Base-by-base conservation (phyloP, 1,140 invertebrate genomes). In the Trichomalopsis sarcophagae region DNA sequence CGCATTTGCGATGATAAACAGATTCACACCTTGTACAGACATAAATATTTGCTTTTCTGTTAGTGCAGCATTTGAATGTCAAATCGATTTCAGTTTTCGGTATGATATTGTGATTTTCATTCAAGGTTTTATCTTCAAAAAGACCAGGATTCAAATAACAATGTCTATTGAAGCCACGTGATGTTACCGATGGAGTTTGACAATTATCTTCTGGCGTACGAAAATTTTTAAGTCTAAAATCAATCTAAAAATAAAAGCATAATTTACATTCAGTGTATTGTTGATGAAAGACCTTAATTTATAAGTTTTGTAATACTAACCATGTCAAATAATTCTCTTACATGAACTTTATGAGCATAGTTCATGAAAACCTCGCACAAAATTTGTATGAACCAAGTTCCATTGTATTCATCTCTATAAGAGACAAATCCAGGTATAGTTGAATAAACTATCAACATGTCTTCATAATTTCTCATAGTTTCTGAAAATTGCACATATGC, bases 361-460 rank as follows among this genome's bases (percentile, higher is more conserved):
- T 95, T 93, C 92, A 96, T 96, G 89, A 97, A 96, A 85, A 95
- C 94, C 88, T 96, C 93, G 91, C 96, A 97, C 74, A 97, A 92
- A 83, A 94, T 93, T 89, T 97, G 95, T 79, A 97, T 96, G 88
- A 96, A 97, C 96, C 96, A 97, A 82, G 96, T 96, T 14, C 97
- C 97, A 30, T 88, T 89, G 13, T 89, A 84, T 0, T 86, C 88
- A 91, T 97, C 95, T 71, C 97, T 93, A 90, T 95, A 94, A 33
- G 97, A 95, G 62, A 95, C 94, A 88, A 94, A 94, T 10, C 96
- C 95, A 13, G 95, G 94, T 3, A 95, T 88, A 10, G 95, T 97
- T 47, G 96, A 95, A 91, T 96, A 94, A 47, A 94, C 95, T 44
- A 96, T 93, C 14, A 96, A 90, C 71, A 96, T 95, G 91, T 97